Evolutionary conservation across 2,888 invertebrate genomes (phyloP).

Genomic region (Graphium colonna): DNA sequence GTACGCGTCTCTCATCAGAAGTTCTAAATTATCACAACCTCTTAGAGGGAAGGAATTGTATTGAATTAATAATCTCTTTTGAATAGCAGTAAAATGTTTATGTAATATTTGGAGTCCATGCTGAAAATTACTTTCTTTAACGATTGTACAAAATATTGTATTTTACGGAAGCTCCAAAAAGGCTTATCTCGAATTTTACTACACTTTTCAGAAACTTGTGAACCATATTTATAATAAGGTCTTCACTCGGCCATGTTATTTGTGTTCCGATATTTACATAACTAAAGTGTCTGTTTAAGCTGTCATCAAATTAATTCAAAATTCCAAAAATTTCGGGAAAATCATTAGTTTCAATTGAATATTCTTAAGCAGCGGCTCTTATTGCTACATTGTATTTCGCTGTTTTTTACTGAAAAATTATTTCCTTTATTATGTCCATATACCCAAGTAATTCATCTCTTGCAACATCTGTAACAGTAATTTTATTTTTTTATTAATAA

Average conservation of each 20-base stretch:
- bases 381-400: conserved; percentile 51
- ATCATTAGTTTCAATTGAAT: conserved; percentile 85
- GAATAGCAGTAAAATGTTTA: conserved; percentile 87
- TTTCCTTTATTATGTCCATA: conserved; percentile 30
- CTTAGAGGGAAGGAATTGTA: conserved; percentile 89
- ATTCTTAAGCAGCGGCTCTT: conserved; percentile 72
- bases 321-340: conserved; percentile 83
- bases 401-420: conserved; percentile 52
- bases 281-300: conserved; percentile 70
- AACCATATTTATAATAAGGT: conserved; percentile 54
- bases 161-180: not conserved
- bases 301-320: conserved; percentile 79
- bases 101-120: conserved; percentile 78
- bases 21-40: conserved; percentile 85
- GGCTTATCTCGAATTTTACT: conserved; percentile 56
- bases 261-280: conserved; percentile 62
- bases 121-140: conserved; percentile 39
- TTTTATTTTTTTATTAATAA: no score
- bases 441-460: conserved; percentile 52
- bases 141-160: no score
- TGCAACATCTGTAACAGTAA: conserved; percentile 51
- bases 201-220: conserved; percentile 61
- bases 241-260: conserved; percentile 66
- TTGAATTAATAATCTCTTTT: conserved; percentile 87
- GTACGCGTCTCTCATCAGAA: conserved; percentile 85